Percentiles rank a stretch among this genome's conserved stretches.
These are phyloP conservation scores for Acromyrmex charruanus DNA, from an alignment of 1,140 invertebrate genomes.

Conservation along the genomic window DNA sequence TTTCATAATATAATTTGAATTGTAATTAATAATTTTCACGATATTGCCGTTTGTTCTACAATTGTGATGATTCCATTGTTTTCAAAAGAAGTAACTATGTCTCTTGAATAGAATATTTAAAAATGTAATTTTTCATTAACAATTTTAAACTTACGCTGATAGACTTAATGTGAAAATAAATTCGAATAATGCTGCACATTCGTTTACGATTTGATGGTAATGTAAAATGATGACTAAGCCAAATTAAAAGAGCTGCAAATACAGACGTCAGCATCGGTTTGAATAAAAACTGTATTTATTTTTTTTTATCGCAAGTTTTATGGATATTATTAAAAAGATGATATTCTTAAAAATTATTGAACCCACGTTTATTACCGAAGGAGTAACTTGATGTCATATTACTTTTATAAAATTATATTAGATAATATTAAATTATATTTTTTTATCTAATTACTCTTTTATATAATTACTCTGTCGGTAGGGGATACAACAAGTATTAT, in stretches of 20 bases:
- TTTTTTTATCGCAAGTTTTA: neutral
- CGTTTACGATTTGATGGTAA: neutral
- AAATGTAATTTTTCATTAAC: neutral
- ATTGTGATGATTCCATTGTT: neutral
- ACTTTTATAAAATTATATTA: neutral
- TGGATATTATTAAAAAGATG: neutral
- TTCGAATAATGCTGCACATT: neutral
- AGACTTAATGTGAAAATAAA: slow-evolving; percentile 6
- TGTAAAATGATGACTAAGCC: neutral
- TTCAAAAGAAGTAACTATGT: neutral
- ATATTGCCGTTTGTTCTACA: neutral
- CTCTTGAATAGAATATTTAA: neutral
- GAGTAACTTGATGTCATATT: neutral
- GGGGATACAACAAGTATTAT: neutral
- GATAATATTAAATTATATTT: neutral
- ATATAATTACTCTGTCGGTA: no score
- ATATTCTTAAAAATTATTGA: neutral
- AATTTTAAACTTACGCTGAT: neutral
- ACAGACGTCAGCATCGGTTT: no score
- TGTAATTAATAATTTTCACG: neutral
- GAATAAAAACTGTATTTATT: neutral
- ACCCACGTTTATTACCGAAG: neutral
- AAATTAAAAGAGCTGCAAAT: neutral
- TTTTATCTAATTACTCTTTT: neutral
- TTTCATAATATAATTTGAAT: neutral